A percentile compares a stretch with the other conserved stretches of the same genome.
These are phyloP conservation scores for Stegana nigrithorax DNA, from an alignment of 2,888 invertebrate species.

Conservation along the genomic window DNA sequence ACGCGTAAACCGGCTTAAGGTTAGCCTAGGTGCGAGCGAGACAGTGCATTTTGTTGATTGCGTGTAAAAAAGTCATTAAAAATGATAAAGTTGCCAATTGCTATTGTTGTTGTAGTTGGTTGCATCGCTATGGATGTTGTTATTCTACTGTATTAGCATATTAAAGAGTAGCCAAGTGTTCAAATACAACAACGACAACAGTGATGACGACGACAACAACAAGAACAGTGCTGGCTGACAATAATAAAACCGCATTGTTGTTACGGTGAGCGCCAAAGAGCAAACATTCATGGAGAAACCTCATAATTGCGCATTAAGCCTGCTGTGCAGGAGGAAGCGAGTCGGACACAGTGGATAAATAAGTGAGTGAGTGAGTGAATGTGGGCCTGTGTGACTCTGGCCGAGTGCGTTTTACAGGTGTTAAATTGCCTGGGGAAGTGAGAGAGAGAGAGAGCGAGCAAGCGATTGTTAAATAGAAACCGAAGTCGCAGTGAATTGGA, in stretches of 20 bases:
- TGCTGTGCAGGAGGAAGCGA: constrained; percentile 2
- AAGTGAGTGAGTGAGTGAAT: background rate
- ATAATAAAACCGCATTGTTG: constrained; percentile 4
- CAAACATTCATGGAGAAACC: constrained; percentile 1
- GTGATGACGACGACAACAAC: background rate
- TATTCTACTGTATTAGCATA: background rate
- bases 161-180: constrained; percentile 3
- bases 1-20: too few relatives aligned
- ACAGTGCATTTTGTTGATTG: constrained; percentile 26
- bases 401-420: background rate
- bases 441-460: background rate
- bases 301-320: constrained; percentile 9
- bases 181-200: background rate
- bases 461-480: background rate
- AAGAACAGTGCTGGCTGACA: background rate
- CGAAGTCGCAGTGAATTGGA: background rate
- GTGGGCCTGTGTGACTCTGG: background rate
- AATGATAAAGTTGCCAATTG: constrained; percentile 2
- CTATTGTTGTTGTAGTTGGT: background rate
- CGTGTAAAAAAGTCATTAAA: constrained; percentile 41
- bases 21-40: background rate
- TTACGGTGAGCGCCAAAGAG: constrained; percentile 1
- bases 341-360: background rate
- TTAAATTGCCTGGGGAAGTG: background rate
- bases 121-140: background rate